Evolutionary conservation across 1,140 invertebrate genomes (phyloP).

Genomic region (Carposina sasakii): DNA sequence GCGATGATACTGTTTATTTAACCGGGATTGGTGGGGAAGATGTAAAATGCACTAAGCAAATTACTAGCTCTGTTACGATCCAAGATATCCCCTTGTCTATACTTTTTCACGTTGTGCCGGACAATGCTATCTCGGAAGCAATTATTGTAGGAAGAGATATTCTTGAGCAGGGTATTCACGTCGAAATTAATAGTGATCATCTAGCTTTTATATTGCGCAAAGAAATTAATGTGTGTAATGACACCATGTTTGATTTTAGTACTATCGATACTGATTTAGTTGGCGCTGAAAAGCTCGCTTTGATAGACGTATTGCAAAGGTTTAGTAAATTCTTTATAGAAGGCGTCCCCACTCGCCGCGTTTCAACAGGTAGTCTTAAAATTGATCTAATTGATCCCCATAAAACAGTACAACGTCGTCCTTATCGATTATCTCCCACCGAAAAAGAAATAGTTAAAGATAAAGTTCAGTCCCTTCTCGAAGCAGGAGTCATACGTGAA

Average conservation of each 20-base stretch:
- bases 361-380: constrained; percentile 15
- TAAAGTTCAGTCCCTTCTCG: constrained; percentile 19
- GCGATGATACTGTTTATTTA: constrained; percentile 3
- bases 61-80: background rate
- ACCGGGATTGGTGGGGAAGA: background rate
- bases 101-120: constrained; percentile 5
- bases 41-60: background rate
- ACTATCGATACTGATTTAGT: constrained; percentile 24
- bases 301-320: constrained; percentile 18
- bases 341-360: constrained; percentile 12
- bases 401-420: constrained; percentile 15
- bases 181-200: constrained; percentile 21
- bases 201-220: constrained; percentile 12
- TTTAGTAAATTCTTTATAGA: constrained; percentile 17
- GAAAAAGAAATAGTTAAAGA: constrained; percentile 22
- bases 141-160: constrained; percentile 27
- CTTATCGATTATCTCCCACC: constrained; percentile 16
- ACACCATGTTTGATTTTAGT: constrained; percentile 8
- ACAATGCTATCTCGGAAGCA: constrained; percentile 13
- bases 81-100: background rate
- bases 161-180: constrained; percentile 15
- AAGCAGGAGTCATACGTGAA: constrained; percentile 16
- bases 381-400: constrained; percentile 19
- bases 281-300: constrained; percentile 12
- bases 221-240: constrained; percentile 11